Evolutionary conservation across 2,888 invertebrate genomes (phyloP), one percentile per base, ranked within the genome.

Genomic region (Epinotia demarniana): DNA sequence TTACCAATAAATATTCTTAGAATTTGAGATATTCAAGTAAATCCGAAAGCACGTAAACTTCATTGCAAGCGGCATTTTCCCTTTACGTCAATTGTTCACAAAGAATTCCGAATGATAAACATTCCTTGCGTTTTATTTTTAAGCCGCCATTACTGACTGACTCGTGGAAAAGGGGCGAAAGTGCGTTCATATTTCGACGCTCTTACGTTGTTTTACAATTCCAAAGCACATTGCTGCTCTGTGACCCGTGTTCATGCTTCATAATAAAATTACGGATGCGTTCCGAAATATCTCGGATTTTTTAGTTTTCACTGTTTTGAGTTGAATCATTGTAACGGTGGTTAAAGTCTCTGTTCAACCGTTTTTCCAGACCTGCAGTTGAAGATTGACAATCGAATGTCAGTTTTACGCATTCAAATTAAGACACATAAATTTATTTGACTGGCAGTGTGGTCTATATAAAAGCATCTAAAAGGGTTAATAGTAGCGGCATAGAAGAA

Each of bases 61-160:
- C 11, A n/a, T 5, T 53, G 18, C 60, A 43, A 18, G 23, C 63
- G 23, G 53, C 18, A 53, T 62, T 66, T 66, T 66, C 39, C 58
- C 13, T 46, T 66, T 73, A 73, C 58, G 72, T 58, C 60, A 57
- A 46, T 73, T 55, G 68, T 73, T 43, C 62, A 33, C 68, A 76
- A 81, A 84, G 85, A 87, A 89, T 89, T 84, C 82, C 84, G 80
- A 83, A 81, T 86, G 83, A 86, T 87, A 85, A 87, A 88, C 87
- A 89, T 89, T 87, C 86, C 86, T 80, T 80, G 79, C 81, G 84
- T 86, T 84, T 89, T 88, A 88, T 66, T 88, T 89, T 88, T 86
- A 83, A 85, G 87, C 84, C 83, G 82, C 86, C 64, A 49, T 27
- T 43, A 66, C 11, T n/a, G 6, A 18, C 46, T 13, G 3, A 4